A percentile compares a stretch with the other conserved stretches of the same genome.
phyloP scores from a whole-genome alignment of 2,113 vertebrate species.

The Vidua macroura region DNA sequence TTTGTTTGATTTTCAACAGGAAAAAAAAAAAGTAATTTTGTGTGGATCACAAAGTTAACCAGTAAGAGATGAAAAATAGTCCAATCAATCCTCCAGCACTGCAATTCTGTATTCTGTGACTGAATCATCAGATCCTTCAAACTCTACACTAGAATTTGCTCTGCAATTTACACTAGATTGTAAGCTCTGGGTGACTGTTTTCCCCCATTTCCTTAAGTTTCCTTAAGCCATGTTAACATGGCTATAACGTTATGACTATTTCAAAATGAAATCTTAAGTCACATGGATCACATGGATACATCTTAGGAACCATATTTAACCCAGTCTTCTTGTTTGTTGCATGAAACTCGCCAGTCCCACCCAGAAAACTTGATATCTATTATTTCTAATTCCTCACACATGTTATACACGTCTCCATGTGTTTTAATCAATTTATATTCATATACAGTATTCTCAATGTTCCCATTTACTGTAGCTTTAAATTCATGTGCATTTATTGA shows the following conservation, averaged over 20 bases:
- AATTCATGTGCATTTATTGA: not conserved
- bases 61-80: conserved; percentile 7
- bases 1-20: not conserved
- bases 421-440: not conserved
- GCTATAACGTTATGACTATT: not conserved
- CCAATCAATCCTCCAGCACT: not conserved
- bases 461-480: not conserved
- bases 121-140: not conserved
- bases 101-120: not conserved
- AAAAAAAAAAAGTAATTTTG: not conserved
- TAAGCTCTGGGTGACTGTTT: not conserved
- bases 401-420: not conserved
- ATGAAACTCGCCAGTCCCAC: not conserved
- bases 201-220: not conserved
- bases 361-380: not conserved
- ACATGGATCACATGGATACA: not conserved
- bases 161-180: not conserved
- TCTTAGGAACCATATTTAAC: not conserved
- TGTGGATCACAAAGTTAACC: not conserved
- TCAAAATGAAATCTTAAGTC: not conserved
- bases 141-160: not conserved
- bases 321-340: accelerated
- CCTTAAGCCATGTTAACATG: not conserved
- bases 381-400: not conserved
- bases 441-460: accelerated